These are phyloP conservation scores for Andrena praecox DNA, from an alignment of 2,888 invertebrate species.

Conservation along the genomic window DNA sequence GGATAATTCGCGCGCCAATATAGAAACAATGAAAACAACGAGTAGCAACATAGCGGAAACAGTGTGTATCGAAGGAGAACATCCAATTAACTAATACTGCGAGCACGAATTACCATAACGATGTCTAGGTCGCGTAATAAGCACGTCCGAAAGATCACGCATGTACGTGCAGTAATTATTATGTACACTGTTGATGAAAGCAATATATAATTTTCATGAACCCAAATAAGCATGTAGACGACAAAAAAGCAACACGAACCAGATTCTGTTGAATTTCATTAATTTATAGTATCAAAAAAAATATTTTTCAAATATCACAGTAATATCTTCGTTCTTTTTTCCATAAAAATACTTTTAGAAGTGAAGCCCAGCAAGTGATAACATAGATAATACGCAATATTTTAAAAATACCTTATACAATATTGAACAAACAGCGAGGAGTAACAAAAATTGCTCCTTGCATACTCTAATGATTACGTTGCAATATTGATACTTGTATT, in stretches of 20 bases:
- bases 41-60: neutral
- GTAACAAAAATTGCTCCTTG: too few relatives aligned
- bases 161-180: conserved; percentile 6
- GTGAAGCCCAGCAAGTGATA: neutral
- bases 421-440: too few relatives aligned
- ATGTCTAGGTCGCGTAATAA: conserved; percentile 2
- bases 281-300: neutral
- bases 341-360: neutral
- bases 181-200: neutral
- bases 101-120: conserved; percentile 12
- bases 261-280: neutral
- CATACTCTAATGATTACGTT: too few relatives aligned
- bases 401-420: too few relatives aligned
- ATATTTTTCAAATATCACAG: neutral
- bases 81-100: conserved; percentile 5
- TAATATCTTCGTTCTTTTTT: neutral
- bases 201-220: conserved; percentile 5
- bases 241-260: neutral
- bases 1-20: neutral
- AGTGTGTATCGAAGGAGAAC: neutral
- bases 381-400: neutral
- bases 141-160: neutral
- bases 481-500: too few relatives aligned
- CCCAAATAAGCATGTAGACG: neutral
- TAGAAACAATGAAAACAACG: too few relatives aligned